Percentiles rank a stretch among this genome's conserved stretches.
These are phyloP conservation scores for Moxostoma hubbsi DNA, from an alignment of 2,797 vertebrate genomes.

Conservation along the genomic window DNA sequence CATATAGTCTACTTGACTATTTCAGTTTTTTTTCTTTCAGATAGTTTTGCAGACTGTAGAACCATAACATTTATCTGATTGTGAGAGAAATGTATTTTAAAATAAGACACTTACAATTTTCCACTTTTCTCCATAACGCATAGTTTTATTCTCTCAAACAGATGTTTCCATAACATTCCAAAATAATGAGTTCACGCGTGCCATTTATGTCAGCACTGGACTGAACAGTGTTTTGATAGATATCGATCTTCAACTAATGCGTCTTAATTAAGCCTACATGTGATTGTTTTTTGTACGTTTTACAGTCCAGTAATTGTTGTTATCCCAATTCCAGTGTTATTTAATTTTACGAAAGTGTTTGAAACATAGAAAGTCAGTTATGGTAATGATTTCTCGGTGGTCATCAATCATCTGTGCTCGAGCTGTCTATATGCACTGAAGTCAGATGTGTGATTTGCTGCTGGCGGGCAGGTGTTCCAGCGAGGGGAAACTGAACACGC, in stretches of 20 bases:
- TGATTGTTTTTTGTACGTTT: neutral
- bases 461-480: slow-evolving; percentile 75
- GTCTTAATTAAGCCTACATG: neutral
- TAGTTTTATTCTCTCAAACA: neutral
- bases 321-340: slow-evolving; percentile 77
- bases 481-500: slow-evolving; percentile 83
- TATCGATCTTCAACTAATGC: slow-evolving; percentile 9
- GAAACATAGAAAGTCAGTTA: slow-evolving; percentile 98
- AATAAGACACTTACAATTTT: too few species aligned
- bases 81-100: neutral
- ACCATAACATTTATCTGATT: neutral
- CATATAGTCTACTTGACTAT: neutral
- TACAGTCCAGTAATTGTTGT: slow-evolving; percentile 75
- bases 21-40: neutral
- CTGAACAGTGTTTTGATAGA: neutral
- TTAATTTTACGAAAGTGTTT: slow-evolving; percentile 86
- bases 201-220: too few species aligned
- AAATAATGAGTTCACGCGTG: neutral
- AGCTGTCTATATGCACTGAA: slow-evolving; percentile 89
- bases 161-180: neutral
- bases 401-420: slow-evolving; percentile 97
- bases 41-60: neutral
- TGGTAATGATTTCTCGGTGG: slow-evolving; percentile 82
- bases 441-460: slow-evolving; percentile 69
- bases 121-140: neutral